A percentile compares a stretch with the other conserved stretches of the same genome.
Evolutionary conservation across 2,797 vertebrate genomes (phyloP).

Genomic region (Myotis planiceps): DNA sequence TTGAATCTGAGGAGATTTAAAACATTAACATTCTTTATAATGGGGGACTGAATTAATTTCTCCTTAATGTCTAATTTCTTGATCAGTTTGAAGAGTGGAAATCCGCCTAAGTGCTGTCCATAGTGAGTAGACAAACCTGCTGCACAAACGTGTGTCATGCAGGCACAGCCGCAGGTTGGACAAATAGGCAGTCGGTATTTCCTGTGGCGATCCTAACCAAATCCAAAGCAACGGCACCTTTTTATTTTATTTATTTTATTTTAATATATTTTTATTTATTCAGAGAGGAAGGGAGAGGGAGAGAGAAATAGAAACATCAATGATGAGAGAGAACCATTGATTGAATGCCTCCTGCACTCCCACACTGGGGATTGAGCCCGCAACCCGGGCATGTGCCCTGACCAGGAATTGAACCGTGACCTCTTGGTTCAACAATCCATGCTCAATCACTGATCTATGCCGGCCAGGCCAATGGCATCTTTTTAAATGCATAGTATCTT

Average conservation of each 20-base stretch:
- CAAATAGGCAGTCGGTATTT: neutral
- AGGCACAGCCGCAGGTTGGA: neutral
- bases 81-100: neutral
- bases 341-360: too few species aligned
- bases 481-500: neutral
- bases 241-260: too few species aligned
- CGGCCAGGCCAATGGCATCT: too few species aligned
- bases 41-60: neutral
- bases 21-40: neutral
- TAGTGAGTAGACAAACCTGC: neutral
- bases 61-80: neutral
- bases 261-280: too few species aligned
- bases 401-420: too few species aligned
- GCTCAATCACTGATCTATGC: too few species aligned
- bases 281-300: too few species aligned
- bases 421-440: too few species aligned
- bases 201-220: neutral
- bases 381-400: too few species aligned
- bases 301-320: too few species aligned
- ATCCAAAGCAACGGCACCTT: neutral
- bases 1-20: neutral
- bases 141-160: neutral
- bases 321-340: too few species aligned
- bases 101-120: neutral
- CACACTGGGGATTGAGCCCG: too few species aligned